These are phyloP conservation scores for Forbesichthys papilliferus DNA, from an alignment of 2,113 vertebrate genomes.

Conservation along the genomic window DNA sequence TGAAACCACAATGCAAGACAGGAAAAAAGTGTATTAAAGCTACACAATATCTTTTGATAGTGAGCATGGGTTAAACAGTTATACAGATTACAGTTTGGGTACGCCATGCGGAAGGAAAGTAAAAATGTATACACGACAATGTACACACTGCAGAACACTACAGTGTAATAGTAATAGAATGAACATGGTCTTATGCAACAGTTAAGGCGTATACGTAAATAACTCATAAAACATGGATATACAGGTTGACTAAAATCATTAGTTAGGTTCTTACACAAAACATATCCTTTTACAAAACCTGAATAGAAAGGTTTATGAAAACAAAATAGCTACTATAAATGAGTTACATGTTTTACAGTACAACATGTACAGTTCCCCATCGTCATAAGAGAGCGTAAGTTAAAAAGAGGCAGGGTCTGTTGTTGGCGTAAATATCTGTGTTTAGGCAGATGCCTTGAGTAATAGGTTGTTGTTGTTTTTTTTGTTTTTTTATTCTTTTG, in stretches of 20 bases:
- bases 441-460: constrained; percentile 71
- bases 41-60: constrained; percentile 86
- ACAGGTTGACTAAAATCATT: constrained; percentile 83
- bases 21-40: constrained; percentile 82
- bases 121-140: constrained; percentile 80
- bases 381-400: constrained; percentile 64
- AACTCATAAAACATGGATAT: constrained; percentile 76
- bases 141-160: constrained; percentile 88
- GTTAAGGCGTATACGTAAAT: constrained; percentile 95
- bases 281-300: constrained; percentile 69
- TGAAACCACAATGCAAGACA: constrained; percentile 83
- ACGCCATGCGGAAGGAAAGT: constrained; percentile 87
- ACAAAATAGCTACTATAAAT: constrained; percentile 75
- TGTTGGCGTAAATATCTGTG: constrained; percentile 72
- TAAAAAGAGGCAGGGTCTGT: constrained; percentile 76
- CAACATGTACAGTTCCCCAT: constrained; percentile 76
- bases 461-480: constrained; percentile 32
- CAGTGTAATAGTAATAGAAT: constrained; percentile 67
- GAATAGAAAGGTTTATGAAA: constrained; percentile 71
- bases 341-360: constrained; percentile 76
- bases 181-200: constrained; percentile 77
- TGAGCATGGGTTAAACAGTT: constrained; percentile 87
- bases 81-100: constrained; percentile 89
- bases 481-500: constrained; percentile 53
- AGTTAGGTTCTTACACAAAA: constrained; percentile 73